These are phyloP conservation scores for Salvelinus alpinus DNA, from an alignment of 2,113 vertebrate genomes.

Conservation along the genomic window DNA sequence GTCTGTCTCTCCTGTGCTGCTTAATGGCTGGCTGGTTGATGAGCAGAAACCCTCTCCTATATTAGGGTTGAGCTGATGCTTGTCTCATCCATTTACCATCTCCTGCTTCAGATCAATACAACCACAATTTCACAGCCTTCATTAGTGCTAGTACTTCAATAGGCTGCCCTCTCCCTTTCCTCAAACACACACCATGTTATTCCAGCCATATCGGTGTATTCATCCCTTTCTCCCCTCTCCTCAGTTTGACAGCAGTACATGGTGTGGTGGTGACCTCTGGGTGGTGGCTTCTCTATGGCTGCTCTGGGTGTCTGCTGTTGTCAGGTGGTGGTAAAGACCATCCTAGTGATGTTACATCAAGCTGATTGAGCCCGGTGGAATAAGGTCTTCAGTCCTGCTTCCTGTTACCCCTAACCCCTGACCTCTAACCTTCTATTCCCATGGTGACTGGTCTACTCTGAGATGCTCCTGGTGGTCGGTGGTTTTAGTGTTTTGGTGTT, in stretches of 20 bases:
- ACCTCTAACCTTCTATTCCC: constrained; percentile 4
- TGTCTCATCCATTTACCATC: constrained; percentile 23
- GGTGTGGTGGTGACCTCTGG: constrained; percentile 49
- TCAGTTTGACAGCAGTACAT: background rate
- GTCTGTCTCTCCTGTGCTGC: background rate
- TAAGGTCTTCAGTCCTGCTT: too few relatives aligned
- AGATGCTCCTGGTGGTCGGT: background rate
- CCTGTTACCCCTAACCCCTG: too few relatives aligned
- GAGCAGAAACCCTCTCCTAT: background rate
- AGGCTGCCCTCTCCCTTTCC: background rate
- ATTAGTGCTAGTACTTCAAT: constrained; percentile 39
- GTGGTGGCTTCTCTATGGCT: constrained; percentile 75
- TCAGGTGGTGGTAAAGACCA: constrained; percentile 35
- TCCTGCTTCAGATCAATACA: constrained; percentile 30
- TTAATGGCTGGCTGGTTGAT: background rate
- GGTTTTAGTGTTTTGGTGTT: constrained; percentile 33
- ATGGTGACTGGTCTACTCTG: background rate
- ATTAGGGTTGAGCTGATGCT: background rate
- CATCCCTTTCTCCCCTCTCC: background rate
- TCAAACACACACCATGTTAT: background rate
- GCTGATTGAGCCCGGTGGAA: too few relatives aligned
- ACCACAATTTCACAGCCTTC: constrained; percentile 38
- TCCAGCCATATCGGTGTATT: too few relatives aligned
- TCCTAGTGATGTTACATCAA: too few relatives aligned
- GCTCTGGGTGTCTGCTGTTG: constrained; percentile 58